These are phyloP conservation scores for Hirtodrosophila cameraria DNA, from an alignment of 2,888 invertebrate species.

Conservation along the genomic window DNA sequence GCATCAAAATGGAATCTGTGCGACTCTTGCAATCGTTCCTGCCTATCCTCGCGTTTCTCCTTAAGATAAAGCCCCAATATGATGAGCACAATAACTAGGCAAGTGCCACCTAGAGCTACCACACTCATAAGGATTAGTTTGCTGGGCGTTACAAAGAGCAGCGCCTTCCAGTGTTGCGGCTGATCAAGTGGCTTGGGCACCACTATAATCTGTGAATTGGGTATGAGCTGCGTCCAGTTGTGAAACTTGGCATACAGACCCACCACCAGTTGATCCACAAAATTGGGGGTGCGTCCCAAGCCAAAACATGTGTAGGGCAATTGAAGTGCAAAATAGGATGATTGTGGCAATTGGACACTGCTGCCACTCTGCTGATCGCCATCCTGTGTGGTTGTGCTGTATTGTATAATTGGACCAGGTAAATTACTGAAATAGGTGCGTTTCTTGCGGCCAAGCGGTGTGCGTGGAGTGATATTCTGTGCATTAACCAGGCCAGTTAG, in stretches of 20 bases:
- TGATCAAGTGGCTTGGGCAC: slow-evolving; percentile 93
- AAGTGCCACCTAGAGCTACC: slow-evolving; percentile 93
- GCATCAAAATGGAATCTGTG: slow-evolving; percentile 94
- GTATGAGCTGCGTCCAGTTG: slow-evolving; percentile 96
- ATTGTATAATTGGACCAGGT: slow-evolving; percentile 95
- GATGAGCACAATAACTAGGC: slow-evolving; percentile 92
- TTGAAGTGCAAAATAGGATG: slow-evolving; percentile 96
- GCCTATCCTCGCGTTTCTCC: slow-evolving; percentile 92
- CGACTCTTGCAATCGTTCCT: slow-evolving; percentile 91
- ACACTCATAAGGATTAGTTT: slow-evolving; percentile 96
- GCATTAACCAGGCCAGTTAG: slow-evolving; percentile 92
- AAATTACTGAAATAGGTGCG: slow-evolving; percentile 94
- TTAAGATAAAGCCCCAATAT: slow-evolving; percentile 95
- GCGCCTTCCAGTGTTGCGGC: slow-evolving; percentile 93
- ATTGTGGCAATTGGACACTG: slow-evolving; percentile 95
- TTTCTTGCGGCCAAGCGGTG: slow-evolving; percentile 90
- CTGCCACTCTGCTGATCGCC: slow-evolving; percentile 91
- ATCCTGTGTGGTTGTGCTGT: slow-evolving; percentile 94
- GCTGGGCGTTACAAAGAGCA: slow-evolving; percentile 97
- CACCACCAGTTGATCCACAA: slow-evolving; percentile 94
- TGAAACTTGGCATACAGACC: slow-evolving; percentile 89
- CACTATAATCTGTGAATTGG: slow-evolving; percentile 98
- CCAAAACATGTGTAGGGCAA: slow-evolving; percentile 98
- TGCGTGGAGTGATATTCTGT: slow-evolving; percentile 88
- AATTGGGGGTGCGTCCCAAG: slow-evolving; percentile 98